phyloP scores from a whole-genome alignment of 2,113 vertebrate genomes.

The Cyanoramphus novaezelandiae region DNA sequence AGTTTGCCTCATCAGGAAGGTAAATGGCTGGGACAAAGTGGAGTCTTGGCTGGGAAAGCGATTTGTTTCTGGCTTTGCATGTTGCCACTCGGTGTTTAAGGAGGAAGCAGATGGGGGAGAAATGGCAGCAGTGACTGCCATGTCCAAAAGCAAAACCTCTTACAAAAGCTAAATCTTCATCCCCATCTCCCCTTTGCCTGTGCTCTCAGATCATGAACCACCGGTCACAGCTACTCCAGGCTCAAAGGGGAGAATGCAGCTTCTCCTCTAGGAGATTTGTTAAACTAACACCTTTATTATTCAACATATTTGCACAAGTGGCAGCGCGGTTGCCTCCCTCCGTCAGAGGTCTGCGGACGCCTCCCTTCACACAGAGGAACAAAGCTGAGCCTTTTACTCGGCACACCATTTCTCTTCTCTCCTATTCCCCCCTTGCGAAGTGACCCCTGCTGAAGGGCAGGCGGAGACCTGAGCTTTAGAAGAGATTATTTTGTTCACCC shows the following conservation, averaged over 20 bases:
- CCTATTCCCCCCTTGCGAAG: neutral
- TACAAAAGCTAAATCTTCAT: neutral
- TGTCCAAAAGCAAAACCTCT: neutral
- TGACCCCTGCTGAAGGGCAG: neutral
- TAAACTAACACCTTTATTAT: conserved; percentile 32
- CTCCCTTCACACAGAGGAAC: neutral
- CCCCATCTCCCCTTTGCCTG: neutral
- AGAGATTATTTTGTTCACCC: conserved; percentile 16
- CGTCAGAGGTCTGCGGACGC: neutral
- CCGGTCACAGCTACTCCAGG: neutral
- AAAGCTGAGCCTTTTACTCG: neutral
- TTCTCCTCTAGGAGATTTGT: neutral
- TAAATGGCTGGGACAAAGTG: neutral
- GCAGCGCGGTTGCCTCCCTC: neutral
- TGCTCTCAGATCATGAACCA: neutral
- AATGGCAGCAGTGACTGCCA: neutral
- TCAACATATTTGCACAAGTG: conserved; percentile 64
- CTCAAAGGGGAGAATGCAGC: neutral
- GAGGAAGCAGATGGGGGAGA: neutral
- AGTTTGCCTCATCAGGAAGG: neutral
- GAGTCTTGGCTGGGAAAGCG: neutral
- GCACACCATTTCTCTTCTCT: neutral
- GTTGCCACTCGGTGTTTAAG: neutral
- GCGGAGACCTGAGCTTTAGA: neutral
- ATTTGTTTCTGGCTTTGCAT: neutral